These are phyloP conservation scores for Erpornis zantholeuca DNA, from an alignment of 2,113 vertebrate genomes.

Conservation along the genomic window DNA sequence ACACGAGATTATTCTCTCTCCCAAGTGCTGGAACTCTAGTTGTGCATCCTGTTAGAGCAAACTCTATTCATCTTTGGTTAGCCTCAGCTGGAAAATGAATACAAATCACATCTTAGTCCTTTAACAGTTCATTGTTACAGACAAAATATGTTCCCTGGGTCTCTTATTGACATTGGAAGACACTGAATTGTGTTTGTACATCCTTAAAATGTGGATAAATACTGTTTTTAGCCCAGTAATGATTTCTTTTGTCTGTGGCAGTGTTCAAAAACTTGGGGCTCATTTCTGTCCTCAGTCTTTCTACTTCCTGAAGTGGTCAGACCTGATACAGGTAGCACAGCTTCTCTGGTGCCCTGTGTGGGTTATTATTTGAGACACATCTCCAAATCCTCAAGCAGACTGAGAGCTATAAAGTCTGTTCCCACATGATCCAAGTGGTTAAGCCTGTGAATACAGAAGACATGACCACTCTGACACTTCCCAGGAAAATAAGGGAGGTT, in stretches of 20 bases:
- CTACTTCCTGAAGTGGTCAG: not conserved
- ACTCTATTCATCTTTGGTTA: not conserved
- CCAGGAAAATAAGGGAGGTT: not conserved
- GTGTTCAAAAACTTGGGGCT: not conserved
- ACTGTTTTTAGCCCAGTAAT: not conserved
- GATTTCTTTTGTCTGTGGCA: not conserved
- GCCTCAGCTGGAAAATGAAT: not conserved
- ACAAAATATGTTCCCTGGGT: not conserved
- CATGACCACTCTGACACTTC: not conserved
- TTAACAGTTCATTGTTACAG: not conserved
- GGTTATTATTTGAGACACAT: not conserved
- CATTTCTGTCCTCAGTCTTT: not conserved
- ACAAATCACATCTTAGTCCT: not conserved
- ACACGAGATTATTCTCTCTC: not conserved
- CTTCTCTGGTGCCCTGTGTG: not conserved
- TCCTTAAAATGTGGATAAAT: not conserved
- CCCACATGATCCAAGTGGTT: not conserved
- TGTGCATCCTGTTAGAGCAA: not conserved
- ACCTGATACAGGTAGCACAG: too few species aligned
- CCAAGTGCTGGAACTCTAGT: not conserved
- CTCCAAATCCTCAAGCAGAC: not conserved
- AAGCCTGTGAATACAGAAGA: not conserved
- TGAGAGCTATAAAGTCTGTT: not conserved
- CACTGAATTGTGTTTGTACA: not conserved
- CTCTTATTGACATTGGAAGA: not conserved